A percentile compares a stretch with the other conserved stretches of the same genome.
Evolutionary conservation across 2,888 invertebrate genomes (phyloP).

Genomic region (Pollenia griseotomentosa): DNA sequence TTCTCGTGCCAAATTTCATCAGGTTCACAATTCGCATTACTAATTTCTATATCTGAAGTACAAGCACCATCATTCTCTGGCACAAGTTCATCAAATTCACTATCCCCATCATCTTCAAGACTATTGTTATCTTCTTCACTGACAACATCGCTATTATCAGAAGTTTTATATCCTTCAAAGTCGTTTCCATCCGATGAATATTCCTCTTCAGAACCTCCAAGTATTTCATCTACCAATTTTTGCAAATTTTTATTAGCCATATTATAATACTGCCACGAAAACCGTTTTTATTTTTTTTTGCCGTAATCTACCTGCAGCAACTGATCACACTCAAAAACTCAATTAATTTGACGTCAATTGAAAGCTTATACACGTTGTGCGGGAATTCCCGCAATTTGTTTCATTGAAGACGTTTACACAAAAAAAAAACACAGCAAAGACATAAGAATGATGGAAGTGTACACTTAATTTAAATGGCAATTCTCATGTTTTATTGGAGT

Average conservation of each 20-base stretch:
- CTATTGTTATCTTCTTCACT: constrained; percentile 3
- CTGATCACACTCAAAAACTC: constrained; percentile 19
- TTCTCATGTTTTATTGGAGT: too few species aligned
- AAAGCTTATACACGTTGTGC: constrained; percentile 9
- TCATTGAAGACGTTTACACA: not conserved
- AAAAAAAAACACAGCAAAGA: not conserved
- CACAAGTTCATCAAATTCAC: constrained; percentile 18
- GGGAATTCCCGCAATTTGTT: constrained; percentile 1
- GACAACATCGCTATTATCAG: not conserved
- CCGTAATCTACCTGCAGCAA: constrained; percentile 19
- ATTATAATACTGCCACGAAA: not conserved
- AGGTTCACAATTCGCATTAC: constrained; percentile 3
- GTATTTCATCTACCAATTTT: constrained; percentile 2
- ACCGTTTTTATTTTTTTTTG: constrained; percentile 14
- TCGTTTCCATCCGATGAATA: constrained; percentile 4
- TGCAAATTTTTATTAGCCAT: constrained; percentile 20
- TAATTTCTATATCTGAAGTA: constrained; percentile 13
- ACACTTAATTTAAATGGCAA: too few species aligned
- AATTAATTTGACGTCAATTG: not conserved
- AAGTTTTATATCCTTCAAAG: not conserved
- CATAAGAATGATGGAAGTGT: not conserved
- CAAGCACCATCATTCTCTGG: constrained; percentile 12
- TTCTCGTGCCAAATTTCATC: constrained; percentile 17
- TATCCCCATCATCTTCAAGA: constrained; percentile 17
- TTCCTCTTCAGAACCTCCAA: constrained; percentile 11